These are phyloP conservation scores for Naja naja DNA, from an alignment of 2,113 vertebrate genomes.

Conservation along the genomic window DNA sequence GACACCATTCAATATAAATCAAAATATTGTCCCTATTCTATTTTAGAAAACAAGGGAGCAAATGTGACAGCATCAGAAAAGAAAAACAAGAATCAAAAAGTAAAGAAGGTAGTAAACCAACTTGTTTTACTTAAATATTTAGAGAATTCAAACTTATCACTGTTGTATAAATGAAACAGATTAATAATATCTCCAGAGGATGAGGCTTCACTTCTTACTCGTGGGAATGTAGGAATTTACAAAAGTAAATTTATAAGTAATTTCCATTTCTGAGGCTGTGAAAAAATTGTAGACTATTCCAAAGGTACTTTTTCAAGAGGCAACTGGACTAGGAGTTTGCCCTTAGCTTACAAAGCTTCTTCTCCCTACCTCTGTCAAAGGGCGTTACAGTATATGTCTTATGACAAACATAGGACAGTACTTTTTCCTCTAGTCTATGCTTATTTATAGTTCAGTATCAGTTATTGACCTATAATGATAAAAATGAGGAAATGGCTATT, in stretches of 20 bases:
- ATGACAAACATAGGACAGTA: not conserved
- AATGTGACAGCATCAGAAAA: conserved; percentile 25
- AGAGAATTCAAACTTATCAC: not conserved
- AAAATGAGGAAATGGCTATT: not conserved
- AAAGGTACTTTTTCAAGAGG: too few species aligned
- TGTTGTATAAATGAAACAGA: not conserved
- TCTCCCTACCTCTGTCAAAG: not conserved
- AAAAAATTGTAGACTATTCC: not conserved
- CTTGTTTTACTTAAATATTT: not conserved
- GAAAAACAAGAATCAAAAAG: not conserved
- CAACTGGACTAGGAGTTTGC: not conserved
- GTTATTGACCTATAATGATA: not conserved
- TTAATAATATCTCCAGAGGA: not conserved
- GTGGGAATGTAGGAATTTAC: not conserved
- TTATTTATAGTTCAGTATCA: not conserved
- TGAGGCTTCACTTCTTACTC: too few species aligned
- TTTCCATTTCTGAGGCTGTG: not conserved
- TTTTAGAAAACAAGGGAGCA: not conserved
- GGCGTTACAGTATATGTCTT: not conserved
- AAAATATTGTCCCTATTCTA: conserved; percentile 7
- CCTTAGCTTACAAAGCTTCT: not conserved
- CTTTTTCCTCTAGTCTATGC: not conserved
- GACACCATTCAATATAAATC: not conserved
- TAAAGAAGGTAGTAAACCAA: not conserved
- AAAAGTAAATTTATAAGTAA: not conserved